Conservation (phyloP, 2,797 vertebrate species). For the Micrastur ruficollis region DNA sequence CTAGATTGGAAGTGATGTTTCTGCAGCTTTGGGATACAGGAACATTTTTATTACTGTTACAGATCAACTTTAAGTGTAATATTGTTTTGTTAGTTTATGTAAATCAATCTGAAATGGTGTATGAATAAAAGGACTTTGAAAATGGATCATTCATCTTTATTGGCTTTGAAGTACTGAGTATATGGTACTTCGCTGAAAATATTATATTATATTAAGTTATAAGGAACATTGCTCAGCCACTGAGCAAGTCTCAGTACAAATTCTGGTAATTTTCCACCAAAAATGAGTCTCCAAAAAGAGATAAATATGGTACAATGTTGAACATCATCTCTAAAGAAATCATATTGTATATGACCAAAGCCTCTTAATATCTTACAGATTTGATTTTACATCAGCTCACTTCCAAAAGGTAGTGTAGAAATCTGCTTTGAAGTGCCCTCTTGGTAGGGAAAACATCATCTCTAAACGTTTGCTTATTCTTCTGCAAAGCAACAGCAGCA, state of each 20-base stretch:
- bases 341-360: neutral
- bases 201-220: neutral
- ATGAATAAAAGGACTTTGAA: conserved; percentile 26
- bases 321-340: neutral
- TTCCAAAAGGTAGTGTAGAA: neutral
- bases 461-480: neutral
- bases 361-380: neutral
- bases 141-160: neutral
- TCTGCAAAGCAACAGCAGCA: neutral
- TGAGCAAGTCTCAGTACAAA: neutral
- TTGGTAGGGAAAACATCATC: neutral
- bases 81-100: conserved; percentile 58
- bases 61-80: conserved; percentile 50
- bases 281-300: neutral
- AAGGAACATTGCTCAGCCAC: neutral
- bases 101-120: conserved; percentile 31
- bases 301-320: neutral
- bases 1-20: conserved; percentile 27
- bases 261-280: conserved; percentile 33
- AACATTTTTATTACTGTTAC: conserved; percentile 40
- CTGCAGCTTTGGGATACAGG: conserved; percentile 42
- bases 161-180: conserved; percentile 3
- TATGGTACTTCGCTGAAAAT: neutral
- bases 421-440: neutral
- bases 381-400: neutral